phyloP scores from a whole-genome alignment of 1,140 invertebrate genomes.

The Bombyx mandarina region DNA sequence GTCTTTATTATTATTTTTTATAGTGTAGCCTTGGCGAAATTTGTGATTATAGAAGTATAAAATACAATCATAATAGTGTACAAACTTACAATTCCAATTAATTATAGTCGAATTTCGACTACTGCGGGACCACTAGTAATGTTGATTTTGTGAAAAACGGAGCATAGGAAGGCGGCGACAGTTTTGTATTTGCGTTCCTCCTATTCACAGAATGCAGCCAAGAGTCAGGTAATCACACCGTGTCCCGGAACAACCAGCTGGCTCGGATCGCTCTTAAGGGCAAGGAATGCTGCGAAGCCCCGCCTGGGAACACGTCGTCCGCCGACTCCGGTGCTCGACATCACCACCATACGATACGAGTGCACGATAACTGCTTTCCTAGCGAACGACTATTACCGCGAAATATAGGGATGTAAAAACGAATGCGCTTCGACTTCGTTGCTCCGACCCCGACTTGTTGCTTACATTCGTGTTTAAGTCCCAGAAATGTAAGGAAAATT shows the following conservation, averaged over 20 bases:
- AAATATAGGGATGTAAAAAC: constrained; percentile 8
- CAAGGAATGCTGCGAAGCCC: constrained; percentile 46
- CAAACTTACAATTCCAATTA: no score
- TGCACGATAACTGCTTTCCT: constrained; percentile 38
- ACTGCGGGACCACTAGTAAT: no score
- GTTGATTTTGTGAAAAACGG: constrained; percentile 26
- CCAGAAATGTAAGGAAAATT: no score
- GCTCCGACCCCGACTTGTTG: no score
- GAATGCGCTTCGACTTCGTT: neutral
- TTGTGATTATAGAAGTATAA: no score
- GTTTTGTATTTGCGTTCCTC: constrained; percentile 38
- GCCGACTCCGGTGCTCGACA: constrained; percentile 29
- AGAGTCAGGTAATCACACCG: constrained; percentile 29
- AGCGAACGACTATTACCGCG: constrained; percentile 14
- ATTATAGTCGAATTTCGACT: no score
- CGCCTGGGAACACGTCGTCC: constrained; percentile 45
- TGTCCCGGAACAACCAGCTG: constrained; percentile 55
- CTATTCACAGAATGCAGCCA: constrained; percentile 48
- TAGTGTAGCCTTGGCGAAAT: no score
- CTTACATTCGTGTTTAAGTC: no score
- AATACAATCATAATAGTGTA: no score
- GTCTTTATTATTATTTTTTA: no score
- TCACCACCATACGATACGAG: constrained; percentile 34
- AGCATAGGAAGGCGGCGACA: constrained; percentile 34
- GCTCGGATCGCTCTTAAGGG: constrained; percentile 43